A percentile compares a stretch with the other conserved stretches of the same genome.
These are phyloP conservation scores for Philaenus spumarius DNA, from an alignment of 1,140 invertebrate species.

Conservation along the genomic window DNA sequence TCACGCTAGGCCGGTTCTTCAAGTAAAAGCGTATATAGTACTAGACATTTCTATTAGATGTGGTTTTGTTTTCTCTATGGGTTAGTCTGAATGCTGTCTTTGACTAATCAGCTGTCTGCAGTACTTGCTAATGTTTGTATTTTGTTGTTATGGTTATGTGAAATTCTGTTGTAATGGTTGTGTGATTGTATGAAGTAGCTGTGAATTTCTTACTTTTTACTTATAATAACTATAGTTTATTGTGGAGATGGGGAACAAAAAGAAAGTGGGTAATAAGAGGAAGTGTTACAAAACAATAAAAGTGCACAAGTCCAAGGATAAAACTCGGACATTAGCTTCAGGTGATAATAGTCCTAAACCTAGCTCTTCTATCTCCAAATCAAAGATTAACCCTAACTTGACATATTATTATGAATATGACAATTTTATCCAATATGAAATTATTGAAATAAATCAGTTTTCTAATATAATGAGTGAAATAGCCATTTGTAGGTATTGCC, in stretches of 20 bases:
- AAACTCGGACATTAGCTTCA: not conserved
- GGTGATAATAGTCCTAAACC: not conserved
- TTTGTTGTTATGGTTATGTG: too few relatives aligned
- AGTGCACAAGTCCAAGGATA: not conserved
- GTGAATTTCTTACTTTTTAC: too few relatives aligned
- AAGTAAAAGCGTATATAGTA: too few relatives aligned
- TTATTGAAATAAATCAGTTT: not conserved
- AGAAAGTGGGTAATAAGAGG: not conserved
- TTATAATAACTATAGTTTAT: too few relatives aligned
- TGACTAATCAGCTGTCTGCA: too few relatives aligned
- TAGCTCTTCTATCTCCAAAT: not conserved
- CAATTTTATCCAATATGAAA: not conserved
- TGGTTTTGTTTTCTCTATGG: too few relatives aligned
- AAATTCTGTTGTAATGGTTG: too few relatives aligned
- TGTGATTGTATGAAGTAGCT: too few relatives aligned
- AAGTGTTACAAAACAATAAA: not conserved
- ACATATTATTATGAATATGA: not conserved
- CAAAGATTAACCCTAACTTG: conserved; percentile 1
- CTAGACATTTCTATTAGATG: too few relatives aligned
- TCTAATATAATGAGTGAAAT: not conserved
- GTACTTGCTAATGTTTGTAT: too few relatives aligned
- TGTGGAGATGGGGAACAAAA: not conserved
- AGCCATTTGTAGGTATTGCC: not conserved
- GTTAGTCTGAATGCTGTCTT: too few relatives aligned
- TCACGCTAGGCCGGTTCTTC: too few relatives aligned